Evolutionary conservation across 2,113 vertebrate species (phyloP), one percentile per base, ranked within the genome.

Genomic region (Corvus hawaiiensis): DNA sequence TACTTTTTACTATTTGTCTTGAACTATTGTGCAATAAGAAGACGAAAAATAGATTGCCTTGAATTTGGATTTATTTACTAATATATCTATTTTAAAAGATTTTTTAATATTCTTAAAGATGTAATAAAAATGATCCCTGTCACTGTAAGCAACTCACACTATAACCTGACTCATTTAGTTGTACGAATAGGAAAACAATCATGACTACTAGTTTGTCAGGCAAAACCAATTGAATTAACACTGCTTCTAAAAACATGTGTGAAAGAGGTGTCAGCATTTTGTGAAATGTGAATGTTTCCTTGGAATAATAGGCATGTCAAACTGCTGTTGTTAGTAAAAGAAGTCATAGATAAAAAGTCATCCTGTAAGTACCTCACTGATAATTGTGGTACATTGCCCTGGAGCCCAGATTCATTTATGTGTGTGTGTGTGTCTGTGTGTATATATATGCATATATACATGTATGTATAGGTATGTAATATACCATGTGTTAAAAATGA

Each of bases 111-210:
- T 93, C 87, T 79, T 81, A 81, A 93, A 90, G 52, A 71, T 71
- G 55, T 73, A 91, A 79, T 88, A 72, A 67, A 51, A 30, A 46
- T 81, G 96, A 75, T 79, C 67, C 43, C 21, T 91, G 63, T 71
- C 48, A 90, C 77, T 94, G n/a, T 90, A 92, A 95, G 30, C 55
- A 91, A 64, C 85, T 96, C 43, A 77, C 44, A 93, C n/a, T 94
- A n/a, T 91, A 92, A 93, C 61, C 56, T 67, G 68, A 91, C 72
- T 83, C 35, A 93, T 97, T 94, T 92, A 75, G 71, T 94, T 89
- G 74, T 74, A 77, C 3, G 5, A 90, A 66, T 92, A 94, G 74
- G 49, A 95, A 96, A 95, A 92, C 82, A 96, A 37, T 78, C 69
- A 76, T 84, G 27, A 8, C 83, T 92, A 41, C 51, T 76, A 68